A percentile compares a stretch with the other conserved stretches of the same genome.
These are phyloP conservation scores for Leptestheria dahalacensis DNA, from an alignment of 1,140 invertebrate genomes.

Conservation along the genomic window DNA sequence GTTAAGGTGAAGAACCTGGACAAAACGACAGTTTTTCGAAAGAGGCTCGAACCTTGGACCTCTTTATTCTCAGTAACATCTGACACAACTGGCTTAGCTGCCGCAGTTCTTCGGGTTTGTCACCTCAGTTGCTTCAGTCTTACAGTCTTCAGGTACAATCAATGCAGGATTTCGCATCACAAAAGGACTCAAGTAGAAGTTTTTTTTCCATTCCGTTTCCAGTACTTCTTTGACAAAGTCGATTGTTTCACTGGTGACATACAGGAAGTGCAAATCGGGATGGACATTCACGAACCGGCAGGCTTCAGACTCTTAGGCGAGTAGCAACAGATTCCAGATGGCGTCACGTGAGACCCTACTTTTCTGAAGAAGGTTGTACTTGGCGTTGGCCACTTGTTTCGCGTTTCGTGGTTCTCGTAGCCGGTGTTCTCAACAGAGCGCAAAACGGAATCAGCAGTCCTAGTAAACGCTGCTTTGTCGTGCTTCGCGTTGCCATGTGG, in stretches of 20 bases:
- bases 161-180: not conserved
- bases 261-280: not conserved
- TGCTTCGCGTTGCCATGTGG: not conserved
- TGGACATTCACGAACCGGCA: not conserved
- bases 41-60: not conserved
- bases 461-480: not conserved
- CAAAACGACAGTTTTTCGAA: not conserved
- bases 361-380: not conserved
- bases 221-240: not conserved
- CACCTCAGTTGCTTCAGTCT: not conserved
- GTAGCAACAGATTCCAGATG: not conserved
- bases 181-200: not conserved
- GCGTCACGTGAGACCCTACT: not conserved
- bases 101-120: not conserved
- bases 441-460: not conserved
- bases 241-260: not conserved
- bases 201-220: not conserved
- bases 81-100: too few species aligned
- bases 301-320: not conserved
- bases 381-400: not conserved
- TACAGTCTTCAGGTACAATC: not conserved
- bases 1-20: not conserved
- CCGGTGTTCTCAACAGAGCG: not conserved
- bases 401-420: not conserved
- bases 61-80: too few species aligned